Evolutionary conservation across 2,888 invertebrate species (phyloP), one percentile per base, ranked within the genome.

Genomic region (Bursaphelenchus okinawaensis): DNA sequence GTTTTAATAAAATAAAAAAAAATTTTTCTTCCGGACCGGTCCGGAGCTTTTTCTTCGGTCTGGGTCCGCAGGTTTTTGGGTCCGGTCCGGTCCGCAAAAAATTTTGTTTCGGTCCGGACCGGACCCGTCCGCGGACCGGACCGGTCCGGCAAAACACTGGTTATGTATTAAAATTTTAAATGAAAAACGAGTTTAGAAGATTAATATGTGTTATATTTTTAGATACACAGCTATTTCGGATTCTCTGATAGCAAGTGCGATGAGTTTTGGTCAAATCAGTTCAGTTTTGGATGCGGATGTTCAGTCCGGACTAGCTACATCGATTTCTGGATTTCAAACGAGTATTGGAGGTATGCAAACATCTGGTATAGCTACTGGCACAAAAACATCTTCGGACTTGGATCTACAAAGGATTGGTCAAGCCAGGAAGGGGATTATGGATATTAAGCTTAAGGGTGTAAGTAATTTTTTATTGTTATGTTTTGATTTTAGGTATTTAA

Each of bases 351-450:
- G 76, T 24, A 70, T 77, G 63, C 66, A 66, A 65, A 66, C 71
- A 3, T 72, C 75, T 82, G 82, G 83, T 20, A 90, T 91, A 87
- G 90, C 81, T 71, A 83, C 83, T 0, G 78, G 75, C 16, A 69
- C 73, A 28, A 70, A 78, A 19, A 83, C 85, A 4, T 71, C 75
- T 7, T 64, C 71, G 0, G 95, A 98, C 84, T 88, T 99, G 83
- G 98, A 99, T 87, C 87, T 98, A 77, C 88, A 94, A 67, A 98
- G 96, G 87, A 98, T 99, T 81, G 98, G 98, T 4, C 94, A 98
- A 86, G 98, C 98, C 0, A 88, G 96, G 83, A 99, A 96, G 84
- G 94, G 95, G 3, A 86, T 99, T 3, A 99, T 99, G 98, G 94
- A 94, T 82, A 96, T 99, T 0, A 95, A 96, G 85, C 85, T 99